These are phyloP conservation scores for Conopomorpha cramerella DNA, from an alignment of 1,140 invertebrate species.

Conservation along the genomic window DNA sequence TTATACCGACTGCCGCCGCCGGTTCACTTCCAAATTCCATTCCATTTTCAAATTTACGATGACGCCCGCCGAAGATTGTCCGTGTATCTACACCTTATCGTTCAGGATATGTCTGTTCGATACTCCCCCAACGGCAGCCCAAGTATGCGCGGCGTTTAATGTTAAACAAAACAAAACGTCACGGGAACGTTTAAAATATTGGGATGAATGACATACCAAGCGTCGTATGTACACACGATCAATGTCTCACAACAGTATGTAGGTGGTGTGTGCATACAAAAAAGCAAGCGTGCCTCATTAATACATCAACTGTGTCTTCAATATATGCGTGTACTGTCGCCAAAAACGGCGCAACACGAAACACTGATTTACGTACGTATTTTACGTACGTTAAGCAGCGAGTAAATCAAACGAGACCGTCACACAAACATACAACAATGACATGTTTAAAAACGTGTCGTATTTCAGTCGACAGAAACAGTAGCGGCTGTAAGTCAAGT, in stretches of 20 bases:
- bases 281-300: slow-evolving; percentile 54
- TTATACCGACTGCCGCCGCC: too few species aligned
- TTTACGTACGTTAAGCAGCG: slow-evolving; percentile 1
- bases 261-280: slow-evolving; percentile 35
- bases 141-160: too few species aligned
- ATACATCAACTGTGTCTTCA: slow-evolving; percentile 59
- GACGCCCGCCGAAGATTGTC: too few species aligned
- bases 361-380: neutral
- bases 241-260: too few species aligned
- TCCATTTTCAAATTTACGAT: too few species aligned
- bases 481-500: slow-evolving; percentile 37
- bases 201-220: slow-evolving; percentile 58
- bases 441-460: slow-evolving; percentile 15
- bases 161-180: too few species aligned
- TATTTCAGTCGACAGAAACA: slow-evolving; percentile 39
- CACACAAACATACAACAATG: neutral
- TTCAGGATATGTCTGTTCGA: too few species aligned
- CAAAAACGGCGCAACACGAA: slow-evolving; percentile 8
- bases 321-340: slow-evolving; percentile 33
- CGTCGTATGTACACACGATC: slow-evolving; percentile 50
- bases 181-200: slow-evolving; percentile 54
- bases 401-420: too few species aligned
- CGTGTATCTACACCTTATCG: too few species aligned
- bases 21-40: too few species aligned
- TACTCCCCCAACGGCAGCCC: too few species aligned